Evolutionary conservation across 2,888 invertebrate genomes (phyloP).

Genomic region (Lacanobia oleracea): DNA sequence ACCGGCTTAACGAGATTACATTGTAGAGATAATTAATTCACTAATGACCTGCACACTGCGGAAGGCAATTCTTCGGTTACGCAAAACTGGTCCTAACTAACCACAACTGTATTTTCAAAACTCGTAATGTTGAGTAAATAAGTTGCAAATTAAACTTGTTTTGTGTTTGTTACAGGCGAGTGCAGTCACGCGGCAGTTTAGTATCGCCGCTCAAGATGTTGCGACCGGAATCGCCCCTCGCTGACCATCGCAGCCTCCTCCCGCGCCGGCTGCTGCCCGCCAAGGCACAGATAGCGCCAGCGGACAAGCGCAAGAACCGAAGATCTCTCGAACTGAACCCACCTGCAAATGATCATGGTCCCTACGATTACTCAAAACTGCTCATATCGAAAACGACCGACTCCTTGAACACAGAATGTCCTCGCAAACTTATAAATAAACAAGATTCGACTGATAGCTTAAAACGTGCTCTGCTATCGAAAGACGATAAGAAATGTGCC

Average conservation of each 20-base stretch:
- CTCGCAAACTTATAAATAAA: constrained; percentile 84
- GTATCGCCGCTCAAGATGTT: constrained; percentile 85
- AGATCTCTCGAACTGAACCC: constrained; percentile 88
- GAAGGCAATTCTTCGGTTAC: constrained; percentile 29
- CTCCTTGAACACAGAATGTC: constrained; percentile 87
- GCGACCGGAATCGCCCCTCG: constrained; percentile 89
- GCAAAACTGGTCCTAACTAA: constrained; percentile 13
- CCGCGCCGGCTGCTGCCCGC: constrained; percentile 86
- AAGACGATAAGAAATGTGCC: constrained; percentile 83
- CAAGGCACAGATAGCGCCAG: constrained; percentile 87
- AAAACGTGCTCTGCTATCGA: constrained; percentile 83
- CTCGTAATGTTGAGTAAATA: not conserved
- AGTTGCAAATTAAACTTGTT: constrained; percentile 6
- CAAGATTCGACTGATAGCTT: constrained; percentile 87
- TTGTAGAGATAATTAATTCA: constrained; percentile 38
- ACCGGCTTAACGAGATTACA: constrained; percentile 48
- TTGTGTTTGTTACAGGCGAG: constrained; percentile 83
- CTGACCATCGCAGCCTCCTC: constrained; percentile 89
- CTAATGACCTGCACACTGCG: constrained; percentile 35
- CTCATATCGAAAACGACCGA: constrained; percentile 89
- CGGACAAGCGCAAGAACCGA: constrained; percentile 86
- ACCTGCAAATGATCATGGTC: constrained; percentile 79
- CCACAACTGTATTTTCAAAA: constrained; percentile 19
- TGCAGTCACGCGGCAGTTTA: constrained; percentile 79
- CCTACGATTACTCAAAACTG: constrained; percentile 87